phyloP scores from a whole-genome alignment of 2,113 vertebrate genomes.

The Hydrochoerus hydrochaeris region DNA sequence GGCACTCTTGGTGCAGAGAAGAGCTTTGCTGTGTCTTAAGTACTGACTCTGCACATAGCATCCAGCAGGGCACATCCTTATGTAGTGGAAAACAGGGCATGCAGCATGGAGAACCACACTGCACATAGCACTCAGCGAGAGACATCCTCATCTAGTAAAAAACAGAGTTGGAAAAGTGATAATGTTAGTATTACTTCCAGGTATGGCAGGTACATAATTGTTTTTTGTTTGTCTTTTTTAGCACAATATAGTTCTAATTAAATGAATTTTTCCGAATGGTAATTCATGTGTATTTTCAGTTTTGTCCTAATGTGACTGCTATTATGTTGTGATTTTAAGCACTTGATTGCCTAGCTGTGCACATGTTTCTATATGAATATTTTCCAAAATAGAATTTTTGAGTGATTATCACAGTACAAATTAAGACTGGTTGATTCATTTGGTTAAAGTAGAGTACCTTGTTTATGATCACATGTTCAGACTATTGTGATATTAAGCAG shows the following conservation, averaged over 20 bases:
- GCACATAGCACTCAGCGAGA: no score
- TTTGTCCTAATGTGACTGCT: background rate
- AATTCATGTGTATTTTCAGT: conserved; percentile 18
- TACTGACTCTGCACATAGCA: background rate
- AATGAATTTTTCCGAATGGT: conserved; percentile 43
- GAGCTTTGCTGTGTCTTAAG: background rate
- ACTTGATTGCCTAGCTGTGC: background rate
- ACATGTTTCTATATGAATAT: conserved; percentile 25
- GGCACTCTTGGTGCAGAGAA: background rate
- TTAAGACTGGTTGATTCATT: background rate
- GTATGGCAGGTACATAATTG: background rate
- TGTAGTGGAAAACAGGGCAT: background rate
- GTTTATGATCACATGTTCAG: background rate
- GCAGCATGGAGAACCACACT: background rate
- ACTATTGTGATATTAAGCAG: background rate
- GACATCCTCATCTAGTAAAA: background rate
- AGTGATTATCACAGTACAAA: background rate
- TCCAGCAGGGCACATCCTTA: background rate
- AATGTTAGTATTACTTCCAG: background rate
- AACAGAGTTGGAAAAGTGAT: background rate
- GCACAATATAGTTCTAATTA: background rate
- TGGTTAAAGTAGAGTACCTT: conserved; percentile 27
- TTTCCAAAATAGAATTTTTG: conserved; percentile 42
- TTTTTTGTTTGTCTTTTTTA: background rate
- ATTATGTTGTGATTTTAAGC: conserved; percentile 11